A percentile compares a stretch with the other conserved stretches of the same genome.
Evolutionary conservation across 2,113 vertebrate genomes (phyloP).

Genomic region (Phocoena sinus): DNA sequence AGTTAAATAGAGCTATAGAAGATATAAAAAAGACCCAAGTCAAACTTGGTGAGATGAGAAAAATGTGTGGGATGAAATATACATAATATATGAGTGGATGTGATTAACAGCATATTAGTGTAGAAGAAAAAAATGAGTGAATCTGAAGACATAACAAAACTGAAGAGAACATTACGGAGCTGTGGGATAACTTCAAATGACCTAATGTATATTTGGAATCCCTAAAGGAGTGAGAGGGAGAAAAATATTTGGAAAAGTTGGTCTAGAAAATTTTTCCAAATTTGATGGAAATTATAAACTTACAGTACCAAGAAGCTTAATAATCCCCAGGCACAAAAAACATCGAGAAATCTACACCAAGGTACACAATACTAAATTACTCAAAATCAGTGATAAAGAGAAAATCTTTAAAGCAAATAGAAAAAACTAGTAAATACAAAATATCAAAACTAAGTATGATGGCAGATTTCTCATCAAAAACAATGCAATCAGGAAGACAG

Average conservation of each 20-base stretch:
- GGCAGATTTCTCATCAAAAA: not conserved
- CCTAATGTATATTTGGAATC: not conserved
- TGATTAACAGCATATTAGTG: not conserved
- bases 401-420: not conserved
- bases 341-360: not conserved
- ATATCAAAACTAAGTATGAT: not conserved
- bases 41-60: not conserved
- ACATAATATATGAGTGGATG: not conserved
- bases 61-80: not conserved
- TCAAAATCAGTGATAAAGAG: not conserved
- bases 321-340: not conserved
- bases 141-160: not conserved
- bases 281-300: not conserved
- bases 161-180: not conserved
- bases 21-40: not conserved
- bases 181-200: not conserved
- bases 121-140: not conserved
- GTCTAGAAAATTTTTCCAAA: not conserved
- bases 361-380: not conserved
- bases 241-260: not conserved
- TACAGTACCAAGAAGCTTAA: not conserved
- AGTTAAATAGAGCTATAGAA: not conserved
- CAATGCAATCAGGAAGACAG: not conserved
- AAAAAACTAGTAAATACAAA: not conserved
- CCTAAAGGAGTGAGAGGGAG: not conserved